These are phyloP conservation scores for Eupristina koningsbergeri DNA, from an alignment of 1,140 invertebrate genomes.

Conservation along the genomic window DNA sequence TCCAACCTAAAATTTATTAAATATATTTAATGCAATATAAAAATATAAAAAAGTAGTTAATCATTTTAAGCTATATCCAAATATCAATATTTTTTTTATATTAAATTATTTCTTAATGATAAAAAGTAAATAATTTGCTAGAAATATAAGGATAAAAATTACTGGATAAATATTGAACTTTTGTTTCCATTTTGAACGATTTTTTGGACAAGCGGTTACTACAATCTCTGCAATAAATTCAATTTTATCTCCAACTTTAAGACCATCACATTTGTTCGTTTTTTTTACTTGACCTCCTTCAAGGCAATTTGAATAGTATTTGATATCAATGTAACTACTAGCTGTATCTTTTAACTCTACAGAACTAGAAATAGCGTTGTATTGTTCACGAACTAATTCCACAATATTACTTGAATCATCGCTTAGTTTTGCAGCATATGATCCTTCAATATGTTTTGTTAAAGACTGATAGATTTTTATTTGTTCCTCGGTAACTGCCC, in stretches of 20 bases:
- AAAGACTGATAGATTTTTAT: slow-evolving; percentile 88
- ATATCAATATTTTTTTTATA: too few relatives aligned
- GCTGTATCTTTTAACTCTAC: slow-evolving; percentile 94
- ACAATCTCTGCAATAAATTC: slow-evolving; percentile 83
- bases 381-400: slow-evolving; percentile 89
- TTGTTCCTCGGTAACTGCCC: slow-evolving; percentile 93
- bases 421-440: slow-evolving; percentile 88
- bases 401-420: slow-evolving; percentile 96
- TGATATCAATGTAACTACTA: slow-evolving; percentile 85
- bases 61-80: too few relatives aligned
- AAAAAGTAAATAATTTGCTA: too few relatives aligned
- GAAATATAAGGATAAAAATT: slow-evolving; percentile 31
- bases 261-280: slow-evolving; percentile 90
- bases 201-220: slow-evolving; percentile 81
- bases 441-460: slow-evolving; percentile 84
- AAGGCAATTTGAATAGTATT: slow-evolving; percentile 91
- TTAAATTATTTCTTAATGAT: too few relatives aligned
- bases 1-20: too few relatives aligned
- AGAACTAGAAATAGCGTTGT: slow-evolving; percentile 92
- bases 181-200: slow-evolving; percentile 85
- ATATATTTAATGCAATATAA: too few relatives aligned
- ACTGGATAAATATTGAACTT: slow-evolving; percentile 90
- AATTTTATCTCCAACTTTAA: slow-evolving; percentile 86
- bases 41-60: too few relatives aligned
- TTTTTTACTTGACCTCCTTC: slow-evolving; percentile 75